These are phyloP conservation scores for Baryphthengus martii DNA, from an alignment of 2,113 vertebrate species.

Conservation along the genomic window DNA sequence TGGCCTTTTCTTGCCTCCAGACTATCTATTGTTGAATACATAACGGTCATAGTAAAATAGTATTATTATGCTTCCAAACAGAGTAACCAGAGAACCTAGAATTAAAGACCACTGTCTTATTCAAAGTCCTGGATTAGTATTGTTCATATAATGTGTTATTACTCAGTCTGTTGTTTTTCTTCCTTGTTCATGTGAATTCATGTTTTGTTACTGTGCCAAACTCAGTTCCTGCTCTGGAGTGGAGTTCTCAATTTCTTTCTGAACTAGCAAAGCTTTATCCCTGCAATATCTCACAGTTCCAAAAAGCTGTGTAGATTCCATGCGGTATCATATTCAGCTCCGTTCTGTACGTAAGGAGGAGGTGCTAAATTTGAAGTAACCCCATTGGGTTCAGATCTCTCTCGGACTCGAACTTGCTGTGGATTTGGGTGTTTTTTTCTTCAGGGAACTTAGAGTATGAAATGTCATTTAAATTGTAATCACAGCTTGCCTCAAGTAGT, in stretches of 20 bases:
- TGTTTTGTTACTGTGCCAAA: not conserved
- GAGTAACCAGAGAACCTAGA: not conserved
- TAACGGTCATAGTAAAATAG: not conserved
- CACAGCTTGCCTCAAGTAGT: not conserved
- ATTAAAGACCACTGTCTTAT: not conserved
- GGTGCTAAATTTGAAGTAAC: not conserved
- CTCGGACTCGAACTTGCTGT: not conserved
- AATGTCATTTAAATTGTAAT: not conserved
- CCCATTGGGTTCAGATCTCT: not conserved
- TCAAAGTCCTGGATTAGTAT: not conserved
- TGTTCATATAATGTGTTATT: not conserved
- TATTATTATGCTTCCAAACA: not conserved
- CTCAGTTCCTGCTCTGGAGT: not conserved
- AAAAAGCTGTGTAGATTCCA: not conserved
- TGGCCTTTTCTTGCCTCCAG: not conserved
- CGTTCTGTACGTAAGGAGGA: fast-evolving
- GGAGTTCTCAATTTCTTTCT: not conserved
- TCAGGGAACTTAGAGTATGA: not conserved
- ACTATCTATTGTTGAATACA: not conserved
- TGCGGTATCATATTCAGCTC: not conserved
- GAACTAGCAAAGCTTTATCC: not conserved
- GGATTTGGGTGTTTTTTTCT: not conserved
- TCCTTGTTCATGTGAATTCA: not conserved
- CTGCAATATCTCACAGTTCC: not conserved
- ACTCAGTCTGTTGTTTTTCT: not conserved